Conservation (phyloP, 2,888 invertebrate species). For the Dryobotodes eremita region DNA sequence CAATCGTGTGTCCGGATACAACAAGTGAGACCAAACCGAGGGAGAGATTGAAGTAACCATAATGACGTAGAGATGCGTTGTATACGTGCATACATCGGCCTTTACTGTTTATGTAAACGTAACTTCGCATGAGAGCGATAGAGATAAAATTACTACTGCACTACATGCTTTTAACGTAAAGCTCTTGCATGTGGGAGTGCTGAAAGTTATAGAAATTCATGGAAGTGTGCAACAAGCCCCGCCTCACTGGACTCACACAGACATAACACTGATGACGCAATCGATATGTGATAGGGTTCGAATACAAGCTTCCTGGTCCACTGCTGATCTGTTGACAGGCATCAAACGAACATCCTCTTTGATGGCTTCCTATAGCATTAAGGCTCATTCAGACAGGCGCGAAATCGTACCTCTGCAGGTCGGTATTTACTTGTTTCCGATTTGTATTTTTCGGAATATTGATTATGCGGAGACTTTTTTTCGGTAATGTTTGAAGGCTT, state of each 20-base stretch:
- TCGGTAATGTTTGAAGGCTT: neutral
- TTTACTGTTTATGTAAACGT: neutral
- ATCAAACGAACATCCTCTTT: neutral
- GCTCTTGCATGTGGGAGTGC: constrained; percentile 11
- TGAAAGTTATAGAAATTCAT: constrained; percentile 1
- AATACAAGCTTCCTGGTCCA: neutral
- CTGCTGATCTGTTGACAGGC: neutral
- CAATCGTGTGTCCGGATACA: neutral
- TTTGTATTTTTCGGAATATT: neutral
- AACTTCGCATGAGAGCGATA: constrained; percentile 16
- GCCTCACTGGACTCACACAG: constrained; percentile 18
- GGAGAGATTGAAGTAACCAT: neutral
- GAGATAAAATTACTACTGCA: constrained; percentile 31
- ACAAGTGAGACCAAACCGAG: neutral
- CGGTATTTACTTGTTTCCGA: neutral
- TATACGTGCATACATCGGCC: too few species aligned
- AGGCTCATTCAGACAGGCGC: neutral
- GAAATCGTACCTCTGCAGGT: neutral
- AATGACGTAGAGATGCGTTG: neutral
- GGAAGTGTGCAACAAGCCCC: constrained; percentile 5
- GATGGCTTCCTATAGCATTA: neutral
- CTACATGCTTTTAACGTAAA: constrained; percentile 19
- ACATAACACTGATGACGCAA: neutral
- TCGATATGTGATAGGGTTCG: neutral
- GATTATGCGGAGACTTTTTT: neutral